Conservation (phyloP, 2,797 vertebrate species). For the Manis pentadactyla region DNA sequence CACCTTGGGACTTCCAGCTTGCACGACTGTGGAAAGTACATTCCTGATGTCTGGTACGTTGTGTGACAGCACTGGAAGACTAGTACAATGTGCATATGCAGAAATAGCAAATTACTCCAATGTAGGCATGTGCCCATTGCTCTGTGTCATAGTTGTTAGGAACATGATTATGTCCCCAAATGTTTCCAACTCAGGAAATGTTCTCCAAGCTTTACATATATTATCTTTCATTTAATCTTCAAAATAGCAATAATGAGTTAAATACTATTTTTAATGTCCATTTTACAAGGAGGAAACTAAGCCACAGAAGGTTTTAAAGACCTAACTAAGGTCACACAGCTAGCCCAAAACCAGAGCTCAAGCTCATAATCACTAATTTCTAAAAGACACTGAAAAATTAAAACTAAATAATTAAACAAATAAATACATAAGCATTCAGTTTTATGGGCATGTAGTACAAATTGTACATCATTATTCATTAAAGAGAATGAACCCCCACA, state of each 20-base stretch:
- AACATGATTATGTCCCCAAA: neutral
- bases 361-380: neutral
- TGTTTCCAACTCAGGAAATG: neutral
- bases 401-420: neutral
- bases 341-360: neutral
- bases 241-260: neutral
- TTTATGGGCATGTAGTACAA: neutral
- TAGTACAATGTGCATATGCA: neutral
- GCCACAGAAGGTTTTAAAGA: neutral
- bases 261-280: neutral
- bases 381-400: neutral
- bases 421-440: neutral
- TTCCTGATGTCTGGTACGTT: neutral
- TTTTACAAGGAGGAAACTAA: conserved; percentile 37
- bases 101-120: neutral
- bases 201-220: neutral
- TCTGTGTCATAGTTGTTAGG: neutral
- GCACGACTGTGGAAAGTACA: neutral
- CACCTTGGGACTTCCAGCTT: neutral
- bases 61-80: neutral
- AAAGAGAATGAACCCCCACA: neutral
- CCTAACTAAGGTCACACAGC: neutral
- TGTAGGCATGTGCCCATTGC: neutral
- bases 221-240: neutral
- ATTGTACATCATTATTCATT: neutral